Base-by-base conservation (phyloP, 2,113 vertebrate species). In the Cryptotis parvus region DNA sequence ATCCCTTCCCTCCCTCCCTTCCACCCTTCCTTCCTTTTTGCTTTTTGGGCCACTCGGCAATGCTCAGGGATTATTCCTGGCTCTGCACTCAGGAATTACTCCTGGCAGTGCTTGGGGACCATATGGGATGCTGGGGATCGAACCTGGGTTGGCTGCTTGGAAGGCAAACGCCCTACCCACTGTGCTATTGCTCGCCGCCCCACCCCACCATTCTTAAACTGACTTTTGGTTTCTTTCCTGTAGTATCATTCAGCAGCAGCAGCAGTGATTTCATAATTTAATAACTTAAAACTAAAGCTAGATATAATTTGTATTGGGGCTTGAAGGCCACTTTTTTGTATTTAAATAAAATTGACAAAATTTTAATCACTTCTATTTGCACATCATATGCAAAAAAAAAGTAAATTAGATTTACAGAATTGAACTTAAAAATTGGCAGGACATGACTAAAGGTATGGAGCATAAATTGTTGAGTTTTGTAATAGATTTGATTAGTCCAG, bases 351-450 rank as follows among this genome's bases (percentile, higher is more conserved):
- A 69, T 85, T 26, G 79, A 27, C 66, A 33, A 82, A 78, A 74
- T 82, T 66, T 83, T 92, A 37, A 74, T 84, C 10, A 68, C 16
- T 91, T 89, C 26, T 89, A 33, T 84, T 89, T 87, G 16, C 66
- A 66, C 10, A 43, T 85, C 78, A 91, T 6, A 91, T 82, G 82
- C 89, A 43, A 7, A 41, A 24, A 65, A 65, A 65, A 61, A 29
- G 26, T 31, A 31, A 65, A 31, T 31, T 65, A 65, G 63, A 29
- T 65, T 87, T 79, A 84, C 26, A 43, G 70, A 87, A 73, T 45
- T 26, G 70, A 29, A 85, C 68, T 88, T 81, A 89, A 92, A 89
- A 94, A 75, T 26, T 89, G 24, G 6, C 73, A 84, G 72, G 5
- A 39, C 4, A 14, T 87, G 76, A 43, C 35, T 65, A 39, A 29